Conservation (phyloP, 2,113 vertebrate genomes). For the Struthidea cinerea region DNA sequence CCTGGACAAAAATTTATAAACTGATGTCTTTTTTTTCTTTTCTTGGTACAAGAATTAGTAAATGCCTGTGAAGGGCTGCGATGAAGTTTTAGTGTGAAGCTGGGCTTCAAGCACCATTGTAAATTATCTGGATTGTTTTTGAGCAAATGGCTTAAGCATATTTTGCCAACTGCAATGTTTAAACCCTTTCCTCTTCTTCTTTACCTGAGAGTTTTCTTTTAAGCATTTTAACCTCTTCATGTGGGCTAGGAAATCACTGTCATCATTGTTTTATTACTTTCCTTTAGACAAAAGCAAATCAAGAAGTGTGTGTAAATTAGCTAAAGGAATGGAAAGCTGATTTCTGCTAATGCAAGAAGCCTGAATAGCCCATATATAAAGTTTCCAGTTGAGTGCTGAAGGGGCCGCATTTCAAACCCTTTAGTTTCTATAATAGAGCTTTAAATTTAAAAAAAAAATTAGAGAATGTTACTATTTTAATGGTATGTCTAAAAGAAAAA, state of each 20-base stretch:
- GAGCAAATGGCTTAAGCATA: background rate
- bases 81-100: background rate
- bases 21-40: background rate
- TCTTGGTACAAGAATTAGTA: background rate
- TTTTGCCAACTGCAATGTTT: background rate
- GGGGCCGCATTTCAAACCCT: constrained; percentile 18
- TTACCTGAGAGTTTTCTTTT: background rate
- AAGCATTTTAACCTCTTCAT: background rate
- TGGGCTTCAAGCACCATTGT: background rate
- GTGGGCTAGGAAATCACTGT: background rate
- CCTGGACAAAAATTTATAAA: background rate
- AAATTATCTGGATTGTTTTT: background rate
- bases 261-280: background rate
- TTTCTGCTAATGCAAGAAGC: background rate
- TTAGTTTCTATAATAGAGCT: constrained; percentile 22
- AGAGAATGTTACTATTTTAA: no score
- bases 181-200: background rate
- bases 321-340: background rate
- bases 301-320: background rate
- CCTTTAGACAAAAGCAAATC: constrained; percentile 40
- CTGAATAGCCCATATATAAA: background rate
- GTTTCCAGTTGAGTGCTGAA: background rate
- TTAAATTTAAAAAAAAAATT: background rate
- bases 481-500: background rate
- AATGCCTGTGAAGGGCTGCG: background rate